Evolutionary conservation across 2,113 vertebrate genomes (phyloP).

Genomic region (Phocoena sinus): DNA sequence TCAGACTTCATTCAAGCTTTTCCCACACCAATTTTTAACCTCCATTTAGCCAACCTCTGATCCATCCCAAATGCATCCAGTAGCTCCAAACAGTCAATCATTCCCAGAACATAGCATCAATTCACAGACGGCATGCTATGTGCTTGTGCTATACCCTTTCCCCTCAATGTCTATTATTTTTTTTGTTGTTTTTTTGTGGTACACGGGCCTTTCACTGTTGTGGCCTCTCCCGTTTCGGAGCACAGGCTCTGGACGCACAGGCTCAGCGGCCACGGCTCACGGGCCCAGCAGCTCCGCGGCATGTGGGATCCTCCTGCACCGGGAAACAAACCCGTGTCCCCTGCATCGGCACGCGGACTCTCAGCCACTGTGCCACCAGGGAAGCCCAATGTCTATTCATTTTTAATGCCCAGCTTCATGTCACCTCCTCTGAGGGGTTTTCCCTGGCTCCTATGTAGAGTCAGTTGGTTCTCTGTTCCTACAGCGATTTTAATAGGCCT

Average conservation of each 20-base stretch:
- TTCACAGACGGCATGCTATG: background rate
- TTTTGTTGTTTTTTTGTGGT: no score
- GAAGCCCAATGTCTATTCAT: background rate
- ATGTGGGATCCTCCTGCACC: no score
- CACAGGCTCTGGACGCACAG: no score
- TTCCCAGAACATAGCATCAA: background rate
- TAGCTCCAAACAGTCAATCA: fast-evolving
- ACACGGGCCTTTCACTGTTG: no score
- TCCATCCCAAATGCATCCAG: fast-evolving
- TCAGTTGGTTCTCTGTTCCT: background rate
- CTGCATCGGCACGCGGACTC: no score
- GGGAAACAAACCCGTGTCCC: no score
- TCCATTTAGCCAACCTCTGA: background rate
- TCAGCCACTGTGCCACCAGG: no score
- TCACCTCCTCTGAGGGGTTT: background rate
- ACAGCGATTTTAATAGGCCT: background rate
- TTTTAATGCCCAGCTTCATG: background rate
- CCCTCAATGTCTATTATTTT: background rate
- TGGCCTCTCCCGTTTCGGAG: no score
- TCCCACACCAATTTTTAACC: background rate
- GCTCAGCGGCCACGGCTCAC: no score
- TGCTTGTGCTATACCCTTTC: background rate
- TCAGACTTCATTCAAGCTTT: background rate
- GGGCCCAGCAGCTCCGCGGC: no score
- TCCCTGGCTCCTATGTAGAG: background rate